These are phyloP conservation scores for Triplophysa siluroides DNA, from an alignment of 2,113 vertebrate genomes.

Conservation along the genomic window DNA sequence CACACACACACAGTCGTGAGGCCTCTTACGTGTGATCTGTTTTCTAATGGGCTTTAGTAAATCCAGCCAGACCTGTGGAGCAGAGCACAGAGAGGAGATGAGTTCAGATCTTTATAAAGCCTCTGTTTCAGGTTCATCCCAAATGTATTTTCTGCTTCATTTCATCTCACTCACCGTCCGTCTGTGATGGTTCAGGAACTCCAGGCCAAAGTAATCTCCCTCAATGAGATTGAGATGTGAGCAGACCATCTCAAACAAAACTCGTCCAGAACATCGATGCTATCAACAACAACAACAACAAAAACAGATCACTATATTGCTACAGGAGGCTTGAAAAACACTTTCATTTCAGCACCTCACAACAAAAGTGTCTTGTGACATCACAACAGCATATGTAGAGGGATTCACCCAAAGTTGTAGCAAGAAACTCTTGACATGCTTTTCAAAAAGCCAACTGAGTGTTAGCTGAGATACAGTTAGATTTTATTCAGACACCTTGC, in stretches of 20 bases:
- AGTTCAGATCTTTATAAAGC: neutral
- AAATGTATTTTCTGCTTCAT: neutral
- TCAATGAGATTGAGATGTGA: slow-evolving; percentile 95
- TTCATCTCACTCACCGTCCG: slow-evolving; percentile 81
- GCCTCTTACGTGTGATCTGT: slow-evolving; percentile 92
- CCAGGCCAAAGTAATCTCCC: slow-evolving; percentile 96
- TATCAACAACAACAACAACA: slow-evolving; percentile 60
- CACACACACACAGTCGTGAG: slow-evolving; percentile 1
- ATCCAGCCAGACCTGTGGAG: slow-evolving; percentile 92
- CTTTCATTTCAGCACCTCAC: no score
- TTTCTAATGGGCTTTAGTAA: slow-evolving; percentile 94
- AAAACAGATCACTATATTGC: neutral
- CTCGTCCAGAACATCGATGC: slow-evolving; percentile 92
- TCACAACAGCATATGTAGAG: no score
- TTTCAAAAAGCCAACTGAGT: no score
- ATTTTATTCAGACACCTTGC: no score
- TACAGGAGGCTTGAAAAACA: no score
- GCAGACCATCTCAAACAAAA: slow-evolving; percentile 91
- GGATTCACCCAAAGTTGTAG: no score
- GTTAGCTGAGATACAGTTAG: no score
- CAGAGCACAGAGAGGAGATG: slow-evolving; percentile 19
- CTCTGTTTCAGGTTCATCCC: neutral
- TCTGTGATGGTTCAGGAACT: slow-evolving; percentile 93
- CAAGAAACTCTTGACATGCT: no score
- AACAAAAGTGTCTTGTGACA: no score